Evolutionary conservation across 2,113 vertebrate genomes (phyloP).

Genomic region (Aepyceros melampus): DNA sequence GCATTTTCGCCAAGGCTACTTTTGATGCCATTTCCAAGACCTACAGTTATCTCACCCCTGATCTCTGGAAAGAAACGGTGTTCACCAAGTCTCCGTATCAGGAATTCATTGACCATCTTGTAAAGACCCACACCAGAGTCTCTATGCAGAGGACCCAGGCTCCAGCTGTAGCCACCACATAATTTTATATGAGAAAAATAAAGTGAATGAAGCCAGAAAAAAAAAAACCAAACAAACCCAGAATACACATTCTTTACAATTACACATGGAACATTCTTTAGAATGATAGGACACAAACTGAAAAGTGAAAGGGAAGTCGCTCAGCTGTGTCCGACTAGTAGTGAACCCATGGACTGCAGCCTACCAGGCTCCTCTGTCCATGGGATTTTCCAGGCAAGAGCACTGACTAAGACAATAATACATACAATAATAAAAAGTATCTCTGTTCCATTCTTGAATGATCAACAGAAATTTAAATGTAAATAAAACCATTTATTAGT

Average conservation of each 20-base stretch:
- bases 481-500: too few relatives aligned
- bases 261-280: neutral
- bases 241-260: neutral
- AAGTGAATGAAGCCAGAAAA: neutral
- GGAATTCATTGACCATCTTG: neutral
- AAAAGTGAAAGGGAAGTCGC: too few relatives aligned
- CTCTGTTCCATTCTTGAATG: too few relatives aligned
- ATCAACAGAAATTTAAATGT: too few relatives aligned
- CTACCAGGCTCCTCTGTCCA: too few relatives aligned
- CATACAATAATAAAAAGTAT: too few relatives aligned
- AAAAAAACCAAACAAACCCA: neutral
- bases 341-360: too few relatives aligned
- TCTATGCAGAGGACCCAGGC: neutral
- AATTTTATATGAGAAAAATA: neutral
- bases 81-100: neutral
- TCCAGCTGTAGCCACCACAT: neutral
- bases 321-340: too few relatives aligned
- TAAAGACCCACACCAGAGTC: neutral
- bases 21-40: neutral
- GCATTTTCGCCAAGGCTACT: neutral
- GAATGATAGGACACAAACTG: neutral
- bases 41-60: neutral
- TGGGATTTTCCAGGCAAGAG: too few relatives aligned
- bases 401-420: too few relatives aligned
- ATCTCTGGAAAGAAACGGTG: neutral